Evolutionary conservation across 2,113 vertebrate genomes (phyloP).

Genomic region (Zapus hudsonius): DNA sequence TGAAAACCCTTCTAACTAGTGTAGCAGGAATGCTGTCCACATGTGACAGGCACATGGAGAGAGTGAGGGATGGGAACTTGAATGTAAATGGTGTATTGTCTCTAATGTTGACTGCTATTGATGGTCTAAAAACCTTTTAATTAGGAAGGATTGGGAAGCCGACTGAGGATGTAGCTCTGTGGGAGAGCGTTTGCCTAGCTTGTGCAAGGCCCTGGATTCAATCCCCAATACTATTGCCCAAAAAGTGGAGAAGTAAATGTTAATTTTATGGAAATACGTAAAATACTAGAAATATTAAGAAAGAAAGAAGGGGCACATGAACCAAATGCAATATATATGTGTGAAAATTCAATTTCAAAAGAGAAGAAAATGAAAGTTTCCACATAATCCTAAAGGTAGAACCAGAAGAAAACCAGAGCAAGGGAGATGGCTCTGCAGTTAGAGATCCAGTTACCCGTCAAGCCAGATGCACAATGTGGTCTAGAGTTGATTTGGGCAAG

Average conservation of each 20-base stretch:
- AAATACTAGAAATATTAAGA: neutral
- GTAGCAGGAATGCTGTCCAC: neutral
- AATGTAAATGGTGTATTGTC: neutral
- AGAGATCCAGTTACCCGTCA: no score
- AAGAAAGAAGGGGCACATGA: neutral
- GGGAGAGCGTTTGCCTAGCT: neutral
- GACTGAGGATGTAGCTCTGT: neutral
- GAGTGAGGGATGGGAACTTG: neutral
- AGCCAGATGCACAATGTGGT: no score
- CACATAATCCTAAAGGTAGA: neutral
- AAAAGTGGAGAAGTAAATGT: neutral
- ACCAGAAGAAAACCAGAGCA: neutral
- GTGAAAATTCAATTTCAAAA: neutral
- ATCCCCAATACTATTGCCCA: neutral
- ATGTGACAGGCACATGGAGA: neutral
- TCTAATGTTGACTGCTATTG: neutral
- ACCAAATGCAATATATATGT: neutral
- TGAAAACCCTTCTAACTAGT: neutral
- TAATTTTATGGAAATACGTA: constrained; percentile 11
- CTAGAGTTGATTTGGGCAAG: no score
- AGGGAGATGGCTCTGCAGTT: no score
- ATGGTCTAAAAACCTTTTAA: constrained; percentile 6
- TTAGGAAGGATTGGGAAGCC: neutral
- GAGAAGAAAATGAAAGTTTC: neutral
- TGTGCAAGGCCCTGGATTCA: neutral